Conservation (phyloP, 2,888 invertebrate genomes). For the Adela reaumurella region DNA sequence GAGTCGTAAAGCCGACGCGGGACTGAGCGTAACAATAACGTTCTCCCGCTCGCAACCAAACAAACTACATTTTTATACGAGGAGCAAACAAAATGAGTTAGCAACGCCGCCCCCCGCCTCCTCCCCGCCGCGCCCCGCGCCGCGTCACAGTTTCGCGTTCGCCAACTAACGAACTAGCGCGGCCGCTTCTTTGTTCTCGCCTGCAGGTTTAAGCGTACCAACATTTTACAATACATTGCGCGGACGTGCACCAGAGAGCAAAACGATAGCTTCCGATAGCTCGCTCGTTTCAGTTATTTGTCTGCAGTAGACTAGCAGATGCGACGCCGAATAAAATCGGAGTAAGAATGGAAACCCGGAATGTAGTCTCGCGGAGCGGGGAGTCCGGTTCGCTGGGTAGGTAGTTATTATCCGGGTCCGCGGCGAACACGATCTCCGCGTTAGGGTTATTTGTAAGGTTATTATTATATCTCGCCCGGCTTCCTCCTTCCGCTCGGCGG, state of each 20-base stretch:
- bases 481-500: background rate
- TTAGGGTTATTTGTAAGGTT: conserved; percentile 1
- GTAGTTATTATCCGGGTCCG: background rate
- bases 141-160: background rate
- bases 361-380: background rate
- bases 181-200: background rate
- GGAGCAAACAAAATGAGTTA: conserved; percentile 48
- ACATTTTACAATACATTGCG: background rate
- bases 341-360: too few species aligned
- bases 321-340: too few species aligned
- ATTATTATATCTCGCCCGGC: background rate
- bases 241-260: too few species aligned
- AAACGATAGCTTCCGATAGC: too few species aligned
- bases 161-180: background rate
- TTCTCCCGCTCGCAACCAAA: conserved; percentile 16
- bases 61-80: conserved; percentile 48
- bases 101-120: conserved; percentile 39
- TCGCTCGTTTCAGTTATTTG: too few species aligned
- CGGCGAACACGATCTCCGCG: background rate
- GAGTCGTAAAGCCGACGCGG: too few species aligned
- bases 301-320: too few species aligned
- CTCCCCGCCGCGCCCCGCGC: conserved; percentile 23
- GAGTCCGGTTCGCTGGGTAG: too few species aligned
- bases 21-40: too few species aligned
- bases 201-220: background rate